Conservation (phyloP, 2,113 vertebrate genomes). For the Cyphomyrus plagiostoma region DNA sequence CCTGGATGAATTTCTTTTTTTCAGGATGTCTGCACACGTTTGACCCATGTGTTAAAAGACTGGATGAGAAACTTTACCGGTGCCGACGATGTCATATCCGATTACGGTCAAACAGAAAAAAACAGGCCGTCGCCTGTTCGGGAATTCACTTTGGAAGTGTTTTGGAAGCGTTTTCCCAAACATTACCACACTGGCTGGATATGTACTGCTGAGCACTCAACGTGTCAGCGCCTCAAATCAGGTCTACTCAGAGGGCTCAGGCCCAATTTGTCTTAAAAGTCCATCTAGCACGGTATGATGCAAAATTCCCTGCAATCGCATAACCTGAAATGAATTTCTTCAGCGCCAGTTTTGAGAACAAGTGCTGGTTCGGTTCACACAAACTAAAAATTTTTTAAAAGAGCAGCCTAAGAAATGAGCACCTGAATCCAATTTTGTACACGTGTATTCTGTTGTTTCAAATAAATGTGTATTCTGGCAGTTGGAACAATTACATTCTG, state of each 20-base stretch:
- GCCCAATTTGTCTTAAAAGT: neutral
- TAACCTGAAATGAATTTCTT: neutral
- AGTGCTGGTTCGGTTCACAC: neutral
- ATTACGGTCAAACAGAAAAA: slow-evolving; percentile 15
- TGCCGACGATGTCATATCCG: slow-evolving; percentile 10
- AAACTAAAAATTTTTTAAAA: neutral
- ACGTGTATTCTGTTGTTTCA: too few species aligned
- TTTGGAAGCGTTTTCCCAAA: slow-evolving; percentile 10
- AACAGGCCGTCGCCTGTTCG: neutral
- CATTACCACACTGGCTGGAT: slow-evolving; percentile 17
- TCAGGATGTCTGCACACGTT: slow-evolving; percentile 19
- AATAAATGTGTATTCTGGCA: too few species aligned
- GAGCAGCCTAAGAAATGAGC: neutral
- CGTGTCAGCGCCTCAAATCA: neutral
- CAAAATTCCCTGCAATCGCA: neutral
- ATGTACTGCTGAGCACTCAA: neutral
- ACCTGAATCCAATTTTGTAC: neutral
- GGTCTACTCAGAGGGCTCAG: neutral
- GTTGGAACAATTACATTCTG: too few species aligned
- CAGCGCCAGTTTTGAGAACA: neutral
- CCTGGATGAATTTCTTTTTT: neutral
- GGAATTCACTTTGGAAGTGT: slow-evolving; percentile 3
- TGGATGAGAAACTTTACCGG: neutral
- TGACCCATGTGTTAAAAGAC: slow-evolving; percentile 13
- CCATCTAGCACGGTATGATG: neutral